Conservation (phyloP, 2,113 vertebrate species). For the Corvus cornix region DNA sequence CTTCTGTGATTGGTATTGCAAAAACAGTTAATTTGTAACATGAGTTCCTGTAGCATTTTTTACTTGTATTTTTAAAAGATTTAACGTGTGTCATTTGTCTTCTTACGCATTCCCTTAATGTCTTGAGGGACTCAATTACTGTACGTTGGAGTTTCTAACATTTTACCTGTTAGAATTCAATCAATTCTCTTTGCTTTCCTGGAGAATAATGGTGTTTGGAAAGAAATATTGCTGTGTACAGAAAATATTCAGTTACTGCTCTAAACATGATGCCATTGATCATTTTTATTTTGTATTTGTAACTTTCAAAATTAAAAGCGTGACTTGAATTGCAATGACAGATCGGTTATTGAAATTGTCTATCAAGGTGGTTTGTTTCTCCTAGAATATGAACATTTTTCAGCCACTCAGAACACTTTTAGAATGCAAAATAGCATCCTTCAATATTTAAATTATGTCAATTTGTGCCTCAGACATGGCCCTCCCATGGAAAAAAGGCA, state of each 20-base stretch:
- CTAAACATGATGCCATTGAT: slow-evolving; percentile 75
- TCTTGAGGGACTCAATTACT: slow-evolving; percentile 75
- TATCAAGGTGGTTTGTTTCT: slow-evolving; percentile 73
- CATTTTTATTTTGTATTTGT: slow-evolving; percentile 77
- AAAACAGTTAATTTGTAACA: slow-evolving; percentile 62
- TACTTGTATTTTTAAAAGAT: slow-evolving; percentile 72
- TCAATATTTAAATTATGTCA: slow-evolving; percentile 61
- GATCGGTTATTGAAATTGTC: slow-evolving; percentile 75
- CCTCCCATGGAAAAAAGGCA: slow-evolving; percentile 66
- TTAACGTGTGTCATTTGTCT: slow-evolving; percentile 70
- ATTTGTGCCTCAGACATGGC: slow-evolving; percentile 64
- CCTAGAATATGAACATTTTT: slow-evolving; percentile 60
- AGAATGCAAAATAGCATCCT: slow-evolving; percentile 61
- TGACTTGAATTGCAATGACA: slow-evolving; percentile 82
- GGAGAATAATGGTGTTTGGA: slow-evolving; percentile 72
- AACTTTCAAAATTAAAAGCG: slow-evolving; percentile 76
- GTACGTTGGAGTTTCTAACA: slow-evolving; percentile 72
- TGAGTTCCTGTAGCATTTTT: slow-evolving; percentile 72
- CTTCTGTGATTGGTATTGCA: slow-evolving; percentile 65
- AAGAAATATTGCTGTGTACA: slow-evolving; percentile 71
- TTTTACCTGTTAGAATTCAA: slow-evolving; percentile 68
- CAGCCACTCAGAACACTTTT: slow-evolving; percentile 62
- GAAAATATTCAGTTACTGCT: slow-evolving; percentile 70
- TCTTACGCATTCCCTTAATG: slow-evolving; percentile 73
- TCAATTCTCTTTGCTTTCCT: slow-evolving; percentile 69